Evolutionary conservation across 2,113 vertebrate genomes (phyloP).

Genomic region (Emydocephalus ijimae): DNA sequence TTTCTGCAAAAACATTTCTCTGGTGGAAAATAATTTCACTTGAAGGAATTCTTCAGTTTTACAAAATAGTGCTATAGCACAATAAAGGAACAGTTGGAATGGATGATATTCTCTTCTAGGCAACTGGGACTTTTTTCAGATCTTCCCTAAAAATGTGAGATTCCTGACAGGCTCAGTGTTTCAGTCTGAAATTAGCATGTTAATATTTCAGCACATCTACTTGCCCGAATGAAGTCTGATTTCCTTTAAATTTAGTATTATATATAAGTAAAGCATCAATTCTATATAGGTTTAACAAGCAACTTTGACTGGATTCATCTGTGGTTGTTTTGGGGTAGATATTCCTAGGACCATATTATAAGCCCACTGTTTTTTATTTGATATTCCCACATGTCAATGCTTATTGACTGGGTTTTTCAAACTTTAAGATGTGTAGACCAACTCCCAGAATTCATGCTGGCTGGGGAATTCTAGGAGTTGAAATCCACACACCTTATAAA

Average conservation of each 20-base stretch:
- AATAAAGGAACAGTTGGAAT: neutral
- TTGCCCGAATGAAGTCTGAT: neutral
- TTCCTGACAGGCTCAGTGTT: neutral
- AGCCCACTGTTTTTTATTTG: neutral
- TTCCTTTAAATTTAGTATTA: neutral
- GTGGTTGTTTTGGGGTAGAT: neutral
- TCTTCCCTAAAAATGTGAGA: neutral
- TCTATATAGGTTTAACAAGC: neutral
- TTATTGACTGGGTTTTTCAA: neutral
- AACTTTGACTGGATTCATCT: neutral
- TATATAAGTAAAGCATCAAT: neutral
- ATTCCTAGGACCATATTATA: neutral
- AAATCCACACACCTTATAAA: neutral
- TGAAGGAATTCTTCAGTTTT: neutral
- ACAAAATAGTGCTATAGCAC: neutral
- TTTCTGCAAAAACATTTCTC: neutral
- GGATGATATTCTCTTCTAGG: neutral
- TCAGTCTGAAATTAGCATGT: neutral
- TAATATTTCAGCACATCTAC: neutral
- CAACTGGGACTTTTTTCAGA: neutral
- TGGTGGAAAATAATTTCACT: neutral
- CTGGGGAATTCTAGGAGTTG: neutral
- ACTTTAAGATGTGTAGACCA: neutral
- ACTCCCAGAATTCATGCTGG: neutral
- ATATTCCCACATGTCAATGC: neutral